A percentile compares a stretch with the other conserved stretches of the same genome.
Conservation (phyloP, 1,140 invertebrate genomes). For the Orussus abietinus region DNA sequence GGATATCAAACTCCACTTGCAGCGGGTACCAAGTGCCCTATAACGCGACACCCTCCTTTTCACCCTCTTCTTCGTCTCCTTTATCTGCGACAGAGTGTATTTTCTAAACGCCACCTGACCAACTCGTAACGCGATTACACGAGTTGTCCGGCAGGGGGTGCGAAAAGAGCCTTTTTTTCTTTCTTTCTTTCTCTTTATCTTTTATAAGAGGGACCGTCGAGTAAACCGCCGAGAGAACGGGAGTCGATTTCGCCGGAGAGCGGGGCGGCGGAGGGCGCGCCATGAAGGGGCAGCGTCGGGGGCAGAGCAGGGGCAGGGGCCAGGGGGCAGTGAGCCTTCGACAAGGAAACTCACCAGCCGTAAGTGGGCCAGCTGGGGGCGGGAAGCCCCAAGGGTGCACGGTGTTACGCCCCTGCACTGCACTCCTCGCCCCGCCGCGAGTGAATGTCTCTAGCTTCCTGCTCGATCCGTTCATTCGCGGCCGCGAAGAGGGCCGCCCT, state of each 20-base stretch:
- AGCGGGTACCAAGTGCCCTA: no score
- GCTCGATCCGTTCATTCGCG: no score
- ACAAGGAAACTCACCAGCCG: constrained; percentile 37
- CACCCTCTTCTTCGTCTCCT: no score
- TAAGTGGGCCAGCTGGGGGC: constrained; percentile 46
- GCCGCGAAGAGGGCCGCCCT: no score
- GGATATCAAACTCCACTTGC: no score
- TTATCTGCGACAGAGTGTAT: no score
- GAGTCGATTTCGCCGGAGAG: neutral
- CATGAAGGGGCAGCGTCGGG: neutral
- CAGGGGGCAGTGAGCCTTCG: constrained; percentile 22
- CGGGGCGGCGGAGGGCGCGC: constrained; percentile 7
- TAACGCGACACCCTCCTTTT: no score
- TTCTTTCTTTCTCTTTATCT: neutral
- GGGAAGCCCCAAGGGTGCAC: constrained; percentile 44
- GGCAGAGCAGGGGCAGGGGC: constrained; percentile 13
- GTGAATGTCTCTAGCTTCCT: no score
- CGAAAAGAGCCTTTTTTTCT: no score
- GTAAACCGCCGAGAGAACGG: neutral
- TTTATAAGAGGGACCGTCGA: neutral
- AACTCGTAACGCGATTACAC: no score
- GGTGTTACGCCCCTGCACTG: constrained; percentile 24
- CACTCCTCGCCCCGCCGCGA: constrained; percentile 10
- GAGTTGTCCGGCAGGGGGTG: no score
- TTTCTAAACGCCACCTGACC: no score